Base-by-base conservation (phyloP, 53 echinoderm and acorn worm species). In the Arbacia lixula region DNA sequence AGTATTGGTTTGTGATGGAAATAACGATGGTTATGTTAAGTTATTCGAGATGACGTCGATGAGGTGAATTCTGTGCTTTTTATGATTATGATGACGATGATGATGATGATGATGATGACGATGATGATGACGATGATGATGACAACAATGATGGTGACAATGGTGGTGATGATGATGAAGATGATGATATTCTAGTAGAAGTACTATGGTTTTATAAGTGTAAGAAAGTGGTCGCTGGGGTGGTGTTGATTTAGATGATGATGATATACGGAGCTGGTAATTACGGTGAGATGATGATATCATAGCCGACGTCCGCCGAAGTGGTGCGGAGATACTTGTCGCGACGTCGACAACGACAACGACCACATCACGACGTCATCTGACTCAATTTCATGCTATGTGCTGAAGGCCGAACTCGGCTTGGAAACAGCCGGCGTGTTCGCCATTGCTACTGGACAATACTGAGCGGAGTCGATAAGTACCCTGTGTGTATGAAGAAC, bases 101-200 rank as follows among this genome's bases (percentile, higher is more conserved):
- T 43, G 46, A 51, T 43, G 75, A 51, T 22, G 46, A 75, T 8
- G 75, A 75, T 75, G 29, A 46, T 51, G 34, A 31, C 31, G 75
- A 50, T 52, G 51, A 75, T 75, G 27, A 50, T 75, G 75, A 51
- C 51, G 75, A 49, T 51, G 75, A 43, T 46, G 53, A 50, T 75
- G 75, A 21, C 51, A 53, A 50, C 51, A 27, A 53, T 63, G 33
- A 29, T 63, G 64, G 30, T 63, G 30, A 29, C 30, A 31, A 63
- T 28, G 64, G 51, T 75, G 75, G 51, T 75, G 75, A 75, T 71
- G 42, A 71, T 71, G 72, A 71, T 75, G 75, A 26, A 21, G 51
- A 75, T 75, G 75, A 51, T 75, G 75, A 75, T 51, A n/a, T n/a
- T n/a, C n/a, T n/a, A n/a, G n/a, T n/a, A n/a, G n/a, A n/a, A n/a